Evolutionary conservation across 2,113 vertebrate genomes (phyloP).

Genomic region (Willisornis vidua): DNA sequence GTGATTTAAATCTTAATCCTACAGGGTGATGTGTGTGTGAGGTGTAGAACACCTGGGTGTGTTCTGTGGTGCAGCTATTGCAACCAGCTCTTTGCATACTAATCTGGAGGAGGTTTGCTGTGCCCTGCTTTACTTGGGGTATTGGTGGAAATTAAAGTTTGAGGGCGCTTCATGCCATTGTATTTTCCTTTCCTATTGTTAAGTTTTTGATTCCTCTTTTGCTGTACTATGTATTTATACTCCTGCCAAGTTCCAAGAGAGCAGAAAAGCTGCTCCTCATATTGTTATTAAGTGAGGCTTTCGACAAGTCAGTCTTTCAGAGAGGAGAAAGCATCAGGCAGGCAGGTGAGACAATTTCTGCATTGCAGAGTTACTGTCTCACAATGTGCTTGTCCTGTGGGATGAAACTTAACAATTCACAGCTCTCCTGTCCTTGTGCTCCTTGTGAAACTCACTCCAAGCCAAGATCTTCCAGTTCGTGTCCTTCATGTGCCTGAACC

Average conservation of each 20-base stretch:
- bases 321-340: background rate
- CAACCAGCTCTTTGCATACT: background rate
- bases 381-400: background rate
- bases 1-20: slow-evolving; percentile 22
- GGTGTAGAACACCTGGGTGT: background rate
- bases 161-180: background rate
- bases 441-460: background rate
- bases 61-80: background rate
- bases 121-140: background rate
- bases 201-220: background rate
- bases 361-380: background rate
- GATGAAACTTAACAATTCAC: background rate
- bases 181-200: background rate
- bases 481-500: background rate
- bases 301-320: background rate
- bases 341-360: background rate
- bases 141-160: background rate
- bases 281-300: background rate
- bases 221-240: background rate
- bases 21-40: background rate
- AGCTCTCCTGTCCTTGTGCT: background rate
- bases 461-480: background rate
- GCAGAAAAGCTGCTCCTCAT: background rate
- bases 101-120: background rate
- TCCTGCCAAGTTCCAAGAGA: background rate